These are phyloP conservation scores for Enteromius fasciolatus DNA, from an alignment of 2,797 vertebrate genomes.

Conservation along the genomic window DNA sequence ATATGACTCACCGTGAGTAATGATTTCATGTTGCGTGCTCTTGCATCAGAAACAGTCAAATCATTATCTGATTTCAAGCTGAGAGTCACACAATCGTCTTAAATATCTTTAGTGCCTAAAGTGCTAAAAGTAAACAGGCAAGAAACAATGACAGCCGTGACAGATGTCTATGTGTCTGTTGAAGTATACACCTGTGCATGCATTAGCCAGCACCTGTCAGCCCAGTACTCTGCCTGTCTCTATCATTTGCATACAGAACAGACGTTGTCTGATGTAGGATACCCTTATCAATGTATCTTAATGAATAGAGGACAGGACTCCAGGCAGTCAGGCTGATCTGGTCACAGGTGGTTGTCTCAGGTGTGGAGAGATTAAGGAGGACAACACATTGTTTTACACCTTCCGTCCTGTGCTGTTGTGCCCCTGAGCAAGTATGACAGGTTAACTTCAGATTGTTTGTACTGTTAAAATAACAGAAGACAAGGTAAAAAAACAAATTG, in stretches of 20 bases:
- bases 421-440: background rate
- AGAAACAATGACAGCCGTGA: background rate
- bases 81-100: background rate
- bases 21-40: slow-evolving; percentile 1
- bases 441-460: slow-evolving; percentile 6
- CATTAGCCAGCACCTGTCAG: background rate
- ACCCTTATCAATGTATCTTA: slow-evolving; percentile 9
- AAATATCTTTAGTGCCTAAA: background rate
- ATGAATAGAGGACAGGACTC: slow-evolving; percentile 21
- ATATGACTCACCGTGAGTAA: background rate
- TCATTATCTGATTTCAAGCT: background rate
- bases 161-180: background rate
- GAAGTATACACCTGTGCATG: slow-evolving; percentile 18
- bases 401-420: background rate
- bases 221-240: background rate
- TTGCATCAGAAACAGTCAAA: slow-evolving; percentile 20
- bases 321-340: slow-evolving; percentile 25
- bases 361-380: slow-evolving; percentile 16
- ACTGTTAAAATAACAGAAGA: background rate
- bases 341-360: slow-evolving; percentile 46
- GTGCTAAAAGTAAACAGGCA: background rate
- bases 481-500: background rate
- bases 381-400: background rate
- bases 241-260: slow-evolving; percentile 46
- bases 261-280: slow-evolving; percentile 33